Evolutionary conservation across 2,797 vertebrate genomes (phyloP), one percentile per base, ranked within the genome.

Genomic region (Steatocranus sp.): DNA sequence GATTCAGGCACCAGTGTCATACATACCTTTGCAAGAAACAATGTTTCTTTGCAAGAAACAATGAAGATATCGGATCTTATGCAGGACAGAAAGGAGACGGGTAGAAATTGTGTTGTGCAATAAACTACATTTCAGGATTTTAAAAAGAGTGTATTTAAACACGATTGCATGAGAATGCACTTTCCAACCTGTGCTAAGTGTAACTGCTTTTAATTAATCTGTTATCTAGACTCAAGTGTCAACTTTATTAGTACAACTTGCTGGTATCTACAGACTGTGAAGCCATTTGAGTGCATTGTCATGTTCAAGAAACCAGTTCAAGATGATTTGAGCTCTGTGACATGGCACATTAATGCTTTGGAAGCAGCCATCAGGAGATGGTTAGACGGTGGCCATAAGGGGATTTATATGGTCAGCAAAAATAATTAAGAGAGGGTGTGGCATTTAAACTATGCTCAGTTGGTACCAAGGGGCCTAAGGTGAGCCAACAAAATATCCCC

Each of bases 1-100:
- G 86, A 88, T 78, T 90, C 70, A 76, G 75, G 34, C 43, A 77
- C 61, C 70, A 48, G 48, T 78, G 41, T 76, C 86, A 73, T 76
- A 85, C 84, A 93, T 84, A 94, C 85, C 89, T 90, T 94, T 94
- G 91, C 94, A 95, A 94, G 93, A 96, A 94, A 94, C 92, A 90
- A 91, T 92, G 87, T n/a, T n/a, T n/a, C 89, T 90, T 94, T 94
- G 91, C 94, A 95, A 94, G 93, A 96, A 94, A 94, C 92, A 90
- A 91, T 92, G 87, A 94, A 96, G 87, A 92, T 92, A 94, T 92
- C 46, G 93, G 93, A 94, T 86, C 90, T 94, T 89, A 94, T 94
- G 93, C 92, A 91, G 91, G 92, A 92, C 88, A 89, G 79, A 84
- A 79, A 76, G 78, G 76, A 81, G 83, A 78, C 41, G 38, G 77